A percentile compares a stretch with the other conserved stretches of the same genome.
Conservation (phyloP, 2,113 vertebrate species). For the Xyrauchen texanus region DNA sequence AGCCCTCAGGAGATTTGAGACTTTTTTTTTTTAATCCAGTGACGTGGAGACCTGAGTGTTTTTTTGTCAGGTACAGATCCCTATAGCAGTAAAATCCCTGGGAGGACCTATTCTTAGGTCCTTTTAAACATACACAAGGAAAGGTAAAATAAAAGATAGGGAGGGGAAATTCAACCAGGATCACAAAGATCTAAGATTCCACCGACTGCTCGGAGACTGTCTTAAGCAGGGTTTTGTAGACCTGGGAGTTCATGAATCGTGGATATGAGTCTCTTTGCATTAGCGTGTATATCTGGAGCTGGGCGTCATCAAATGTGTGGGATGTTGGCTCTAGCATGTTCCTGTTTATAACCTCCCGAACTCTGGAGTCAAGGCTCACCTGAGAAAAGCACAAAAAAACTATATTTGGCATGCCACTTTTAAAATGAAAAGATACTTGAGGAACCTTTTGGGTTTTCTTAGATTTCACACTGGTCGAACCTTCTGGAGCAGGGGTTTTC, state of each 20-base stretch:
- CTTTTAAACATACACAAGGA: slow-evolving; percentile 59
- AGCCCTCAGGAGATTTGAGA: slow-evolving; percentile 75
- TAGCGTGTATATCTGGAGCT: slow-evolving; percentile 97
- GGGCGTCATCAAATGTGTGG: slow-evolving; percentile 93
- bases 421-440: too few species aligned
- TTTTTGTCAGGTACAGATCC: slow-evolving; percentile 78
- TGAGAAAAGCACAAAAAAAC: slow-evolving; percentile 57
- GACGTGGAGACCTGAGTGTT: slow-evolving; percentile 81
- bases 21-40: slow-evolving; percentile 61
- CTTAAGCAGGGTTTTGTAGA: slow-evolving; percentile 92
- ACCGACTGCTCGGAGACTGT: slow-evolving; percentile 86
- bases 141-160: slow-evolving; percentile 64
- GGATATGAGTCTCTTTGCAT: slow-evolving; percentile 99
- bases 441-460: too few species aligned
- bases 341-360: slow-evolving; percentile 92
- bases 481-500: too few species aligned
- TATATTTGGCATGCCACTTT: too few species aligned
- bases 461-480: too few species aligned
- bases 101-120: slow-evolving; percentile 62
- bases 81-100: slow-evolving; percentile 78
- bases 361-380: slow-evolving; percentile 96
- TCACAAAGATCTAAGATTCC: slow-evolving; percentile 82
- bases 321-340: slow-evolving; percentile 90
- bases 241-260: slow-evolving; percentile 93
- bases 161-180: slow-evolving; percentile 45